These are phyloP conservation scores for Leptobrachium ailaonicum DNA, from an alignment of 2,113 vertebrate species.

Conservation along the genomic window DNA sequence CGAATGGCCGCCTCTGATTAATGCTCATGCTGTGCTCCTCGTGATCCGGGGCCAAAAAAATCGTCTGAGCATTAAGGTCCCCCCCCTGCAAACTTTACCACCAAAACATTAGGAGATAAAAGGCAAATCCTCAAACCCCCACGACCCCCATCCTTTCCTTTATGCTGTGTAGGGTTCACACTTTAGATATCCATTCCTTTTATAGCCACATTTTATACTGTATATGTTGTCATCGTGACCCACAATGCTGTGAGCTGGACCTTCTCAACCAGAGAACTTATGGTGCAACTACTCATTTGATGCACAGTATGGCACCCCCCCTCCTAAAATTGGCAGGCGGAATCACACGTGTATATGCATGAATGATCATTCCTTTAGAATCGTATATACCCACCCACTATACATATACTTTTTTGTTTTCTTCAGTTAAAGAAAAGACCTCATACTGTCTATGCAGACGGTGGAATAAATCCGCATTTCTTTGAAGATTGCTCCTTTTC, in stretches of 20 bases:
- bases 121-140: neutral
- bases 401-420: too few relatives aligned
- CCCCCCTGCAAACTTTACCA: neutral
- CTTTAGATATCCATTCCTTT: neutral
- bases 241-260: neutral
- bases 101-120: neutral
- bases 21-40: neutral
- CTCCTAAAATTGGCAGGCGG: too few relatives aligned
- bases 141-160: neutral
- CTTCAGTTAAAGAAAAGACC: too few relatives aligned
- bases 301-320: too few relatives aligned
- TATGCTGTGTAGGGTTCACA: neutral
- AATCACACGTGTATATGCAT: too few relatives aligned
- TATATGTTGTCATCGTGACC: neutral
- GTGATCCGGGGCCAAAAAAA: neutral
- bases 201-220: neutral
- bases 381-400: too few relatives aligned
- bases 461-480: too few relatives aligned
- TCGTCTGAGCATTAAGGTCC: neutral
- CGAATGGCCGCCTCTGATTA: slow-evolving; percentile 1
- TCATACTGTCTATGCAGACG: too few relatives aligned
- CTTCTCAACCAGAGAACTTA: neutral
- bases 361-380: too few relatives aligned
- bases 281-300: neutral
- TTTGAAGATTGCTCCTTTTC: too few relatives aligned